Base-by-base conservation (phyloP, 1,140 invertebrate genomes). In the Homalodisca vitripennis region DNA sequence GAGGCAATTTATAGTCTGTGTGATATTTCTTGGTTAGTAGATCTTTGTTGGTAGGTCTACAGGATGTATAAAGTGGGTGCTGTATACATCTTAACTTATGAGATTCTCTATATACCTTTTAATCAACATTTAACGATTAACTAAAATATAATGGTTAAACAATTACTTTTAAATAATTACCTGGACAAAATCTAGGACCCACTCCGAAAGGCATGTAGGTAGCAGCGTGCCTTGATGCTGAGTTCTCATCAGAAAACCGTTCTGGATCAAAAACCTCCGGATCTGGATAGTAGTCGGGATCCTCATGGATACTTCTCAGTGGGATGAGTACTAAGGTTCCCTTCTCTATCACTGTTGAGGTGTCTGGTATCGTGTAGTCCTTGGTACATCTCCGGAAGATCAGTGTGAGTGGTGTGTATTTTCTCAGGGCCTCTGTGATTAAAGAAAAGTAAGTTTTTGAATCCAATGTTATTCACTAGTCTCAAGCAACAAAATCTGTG, bases 251-350 rank as follows among this genome's bases (percentile, higher is more conserved):
- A 13, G 78, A 75, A 75, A 91, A 92, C 71, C 88, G 79, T 48
- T 89, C 86, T 0, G 91, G 91, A 78, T 89, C 81, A 72, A 89
- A 92, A 13, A 74, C 78, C 3, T 86, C 81, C 3, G 90, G 90
- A 71, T 91, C 79, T 1, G 84, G 80, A 77, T 83, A 92, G 66
- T 84, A 80, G 17, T 82, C 77, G 1, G 84, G 81, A 80, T 91
- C 86, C 31, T 82, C 78, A 71, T 92, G 89, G 26, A 91, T 81
- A 26, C 82, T 82, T 66, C 83, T 83, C 0, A 80, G 74, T 14
- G 85, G 85, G 69, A 88, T 82, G 27, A 81, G 74, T 20, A 87
- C 62, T 67, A 75, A 77, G 30, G 80, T 83, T 10, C 82, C 84
- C 48, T 79, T 79, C 31, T 81, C 75, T 14, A 88, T 77, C 0